Base-by-base conservation (phyloP, 2,888 invertebrate species). In the Plebejus melissa region DNA sequence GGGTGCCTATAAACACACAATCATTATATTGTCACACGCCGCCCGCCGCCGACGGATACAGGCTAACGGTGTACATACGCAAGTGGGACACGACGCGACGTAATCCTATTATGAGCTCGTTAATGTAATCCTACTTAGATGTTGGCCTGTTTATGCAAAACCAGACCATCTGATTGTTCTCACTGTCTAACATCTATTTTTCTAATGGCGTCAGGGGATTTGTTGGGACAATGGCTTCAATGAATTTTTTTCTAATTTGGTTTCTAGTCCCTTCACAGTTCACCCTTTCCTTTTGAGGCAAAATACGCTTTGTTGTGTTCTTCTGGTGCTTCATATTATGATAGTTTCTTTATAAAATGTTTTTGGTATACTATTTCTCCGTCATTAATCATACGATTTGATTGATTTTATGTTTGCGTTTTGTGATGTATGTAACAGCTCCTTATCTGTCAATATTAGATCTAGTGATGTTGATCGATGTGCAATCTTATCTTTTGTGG, bases 51-150 rank as follows among this genome's bases (percentile, higher is more conserved):
- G 82, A 82, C 86, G 85, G 85, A 88, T 87, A 87, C 90, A 65
- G 87, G 89, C 89, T 90, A 90, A 88, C 90, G 88, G 90, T 87
- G 84, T 84, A 80, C 50, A 46, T 65, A 46, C 82, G 83, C 83
- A 92, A 90, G 88, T 91, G 88, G 93, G 88, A 86, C 92, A 86
- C 86, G 86, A 86, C 86, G 88, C 86, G 86, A 86, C 86, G 88
- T 91, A 92, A 93, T 93, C 92, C 88, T 89, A 91, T 91, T 93
- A 91, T 85, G 87, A 88, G 85, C 90, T 92, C 89, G 91, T 91
- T 91, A 91, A 87, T 88, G 85, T 84, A 83, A 92, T 91, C 89
- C 88, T 81, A 82, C 83, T 83, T 83, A 82, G 85, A 86, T 85
- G 88, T 83, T 82, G 83, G 86, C 84, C 83, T 81, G 82, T 80